These are phyloP conservation scores for Lymantria dispar DNA, from an alignment of 2,888 invertebrate species.

Conservation along the genomic window DNA sequence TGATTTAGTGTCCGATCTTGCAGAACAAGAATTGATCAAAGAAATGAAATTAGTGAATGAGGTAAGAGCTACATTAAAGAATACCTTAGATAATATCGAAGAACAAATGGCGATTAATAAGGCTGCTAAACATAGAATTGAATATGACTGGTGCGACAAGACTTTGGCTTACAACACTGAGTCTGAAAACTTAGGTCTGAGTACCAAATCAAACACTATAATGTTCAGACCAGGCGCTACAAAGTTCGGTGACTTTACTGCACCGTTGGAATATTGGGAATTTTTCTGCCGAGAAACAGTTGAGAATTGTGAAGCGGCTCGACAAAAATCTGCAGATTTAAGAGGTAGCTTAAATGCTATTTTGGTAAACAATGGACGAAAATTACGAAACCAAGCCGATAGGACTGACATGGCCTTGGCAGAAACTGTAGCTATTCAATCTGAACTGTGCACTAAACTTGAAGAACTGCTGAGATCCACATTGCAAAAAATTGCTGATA, in stretches of 20 bases:
- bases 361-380: slow-evolving; percentile 88
- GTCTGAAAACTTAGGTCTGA: slow-evolving; percentile 85
- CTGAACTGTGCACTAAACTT: slow-evolving; percentile 87
- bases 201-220: slow-evolving; percentile 86
- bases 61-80: slow-evolving; percentile 83
- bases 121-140: slow-evolving; percentile 90
- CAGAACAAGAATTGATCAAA: slow-evolving; percentile 89
- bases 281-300: slow-evolving; percentile 91
- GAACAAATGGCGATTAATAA: slow-evolving; percentile 88
- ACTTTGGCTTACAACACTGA: slow-evolving; percentile 90
- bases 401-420: slow-evolving; percentile 89
- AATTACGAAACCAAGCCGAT: slow-evolving; percentile 92
- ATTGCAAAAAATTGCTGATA: slow-evolving; percentile 88
- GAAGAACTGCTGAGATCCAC: slow-evolving; percentile 87
- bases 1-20: slow-evolving; percentile 88
- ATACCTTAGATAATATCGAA: slow-evolving; percentile 85
- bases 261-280: slow-evolving; percentile 89
- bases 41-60: slow-evolving; percentile 88
- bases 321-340: slow-evolving; percentile 88
- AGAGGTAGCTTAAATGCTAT: slow-evolving; percentile 88
- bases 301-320: slow-evolving; percentile 87
- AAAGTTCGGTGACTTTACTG: slow-evolving; percentile 88
- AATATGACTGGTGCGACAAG: slow-evolving; percentile 97
- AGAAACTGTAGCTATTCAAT: slow-evolving; percentile 88
- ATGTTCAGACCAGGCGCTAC: slow-evolving; percentile 92